Evolutionary conservation across 2,888 invertebrate species (phyloP), one percentile per base, ranked within the genome.

Genomic region (Hydrotaea diabolus): DNA sequence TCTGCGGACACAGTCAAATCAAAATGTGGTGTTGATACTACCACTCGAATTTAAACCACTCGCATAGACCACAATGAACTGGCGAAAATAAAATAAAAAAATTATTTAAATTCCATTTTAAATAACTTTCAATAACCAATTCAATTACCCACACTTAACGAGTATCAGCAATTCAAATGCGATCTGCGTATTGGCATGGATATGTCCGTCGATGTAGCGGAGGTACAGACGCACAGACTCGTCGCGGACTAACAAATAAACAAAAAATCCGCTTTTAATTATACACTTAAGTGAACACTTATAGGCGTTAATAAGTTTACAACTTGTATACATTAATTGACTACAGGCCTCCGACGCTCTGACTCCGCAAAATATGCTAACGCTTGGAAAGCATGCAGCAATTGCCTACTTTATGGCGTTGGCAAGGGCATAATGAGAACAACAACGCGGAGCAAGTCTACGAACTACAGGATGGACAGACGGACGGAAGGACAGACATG

Each of bases 221-320:
- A 31, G 36, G 31, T 7, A 15, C 43, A 53, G 49, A 59, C 31
- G 23, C 5, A 49, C 15, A 13, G 23, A 49, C 7, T 0, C 3
- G n/a, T 23, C 17, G n/a, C 13, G 31, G 31, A 31, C 2, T 7
- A 31, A 7, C 31, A 31, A 31, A n/a, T n/a, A 2, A 31, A 31
- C 31, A 7, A 36, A 64, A 69, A 74, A 66, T 62, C 57, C 78
- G 46, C 59, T 81, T 79, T 85, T 82, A 85, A 85, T 85, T 85
- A 85, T 46, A 77, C 73, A 82, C 79, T 62, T 79, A 79, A 85
- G 49, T 62, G 79, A 85, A 73, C 84, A 82, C 79, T 85, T 82
- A 73, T 76, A 82, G 84, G 84, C 81, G 84, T 79, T 85, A 85
- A 79, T 82, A 84, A 76, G 69, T 80, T 80, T 75, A 82, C 62